Base-by-base conservation (phyloP, 2,797 vertebrate genomes). In the Pterois miles region DNA sequence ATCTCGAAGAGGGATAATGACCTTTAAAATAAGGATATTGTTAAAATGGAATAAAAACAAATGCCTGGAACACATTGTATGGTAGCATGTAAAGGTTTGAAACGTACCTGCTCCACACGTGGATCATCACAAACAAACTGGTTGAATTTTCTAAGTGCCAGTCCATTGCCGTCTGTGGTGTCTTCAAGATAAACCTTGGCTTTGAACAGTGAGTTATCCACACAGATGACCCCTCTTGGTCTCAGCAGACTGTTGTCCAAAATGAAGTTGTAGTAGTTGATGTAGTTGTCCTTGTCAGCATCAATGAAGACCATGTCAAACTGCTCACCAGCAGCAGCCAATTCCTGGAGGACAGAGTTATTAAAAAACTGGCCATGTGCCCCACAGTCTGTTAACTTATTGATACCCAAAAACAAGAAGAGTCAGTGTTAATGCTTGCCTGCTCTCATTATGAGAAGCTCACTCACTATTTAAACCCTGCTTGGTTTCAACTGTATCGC, bases 281-380 rank as follows among this genome's bases (percentile, higher is more conserved):
- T 94, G 92, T 95, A 95, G 50, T 96, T 96, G 34, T 76, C 90
- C 93, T 97, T 96, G 90, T 96, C 95, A 76, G 95, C 96, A 72
- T 97, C 95, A 54, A 97, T 96, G 91, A 97, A 96, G 84, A 96
- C 88, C 85, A 96, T 92, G 94, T 97, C 95, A 91, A 97, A 96
- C 92, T 95, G 94, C 52, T 95, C 94, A 0, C 95, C 96, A 22
- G 92, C 85, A 65, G 91, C 86, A 54, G 93, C 94, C 29, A 96
- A 84, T 54, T 93, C 94, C 96, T 96, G 71, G 11, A 54, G 81
- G 50, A 79, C 2, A 74, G 22, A 20, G 10, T 34, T 12, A 7
- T 63, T 25, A 65, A 27, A 33, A 23, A 43, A 63, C 14, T 43
- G 23, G 13, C 14, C 2, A 2, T 20, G 36, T 63, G 59, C 13